phyloP scores from a whole-genome alignment of 2,888 invertebrate species.

The Lasioglossum oenotherae region DNA sequence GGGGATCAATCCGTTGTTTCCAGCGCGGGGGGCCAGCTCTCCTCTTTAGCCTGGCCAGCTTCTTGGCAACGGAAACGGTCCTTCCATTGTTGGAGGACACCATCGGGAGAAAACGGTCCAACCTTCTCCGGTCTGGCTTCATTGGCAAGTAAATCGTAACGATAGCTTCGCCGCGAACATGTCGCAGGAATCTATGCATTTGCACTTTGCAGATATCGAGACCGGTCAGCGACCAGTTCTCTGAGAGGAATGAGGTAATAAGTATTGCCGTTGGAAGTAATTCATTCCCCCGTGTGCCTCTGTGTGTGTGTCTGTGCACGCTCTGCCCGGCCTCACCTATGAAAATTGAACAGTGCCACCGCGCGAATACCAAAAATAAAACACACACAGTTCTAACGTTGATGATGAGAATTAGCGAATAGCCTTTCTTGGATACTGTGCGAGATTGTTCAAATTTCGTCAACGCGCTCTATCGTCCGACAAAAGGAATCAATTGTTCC shows the following conservation, averaged over 20 bases:
- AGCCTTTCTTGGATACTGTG: background rate
- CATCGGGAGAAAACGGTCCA: slow-evolving; percentile 31
- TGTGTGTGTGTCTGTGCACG: background rate
- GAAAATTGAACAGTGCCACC: background rate
- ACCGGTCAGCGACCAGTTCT: slow-evolving; percentile 11
- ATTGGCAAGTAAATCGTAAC: slow-evolving; percentile 60
- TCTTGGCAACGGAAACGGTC: slow-evolving; percentile 66
- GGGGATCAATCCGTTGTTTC: slow-evolving; percentile 43
- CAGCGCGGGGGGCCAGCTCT: slow-evolving; percentile 34
- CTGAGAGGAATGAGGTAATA: slow-evolving; percentile 40
- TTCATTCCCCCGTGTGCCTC: slow-evolving; percentile 21
- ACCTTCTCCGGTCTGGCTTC: slow-evolving; percentile 47
- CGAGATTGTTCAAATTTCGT: background rate
- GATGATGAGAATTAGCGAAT: background rate
- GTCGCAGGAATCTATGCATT: slow-evolving; percentile 31
- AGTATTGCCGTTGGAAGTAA: slow-evolving; percentile 19
- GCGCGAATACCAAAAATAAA: background rate
- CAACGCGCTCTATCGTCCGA: background rate
- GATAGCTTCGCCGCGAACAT: slow-evolving; percentile 39
- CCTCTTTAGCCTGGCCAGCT: slow-evolving; percentile 37
- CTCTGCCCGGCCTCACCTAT: background rate
- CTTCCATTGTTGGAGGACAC: slow-evolving; percentile 36
- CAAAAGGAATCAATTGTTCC: slow-evolving; percentile 10
- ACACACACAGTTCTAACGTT: background rate
- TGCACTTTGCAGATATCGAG: slow-evolving; percentile 46